Evolutionary conservation across 2,113 vertebrate genomes (phyloP).

Genomic region (Manacus vitellinus): DNA sequence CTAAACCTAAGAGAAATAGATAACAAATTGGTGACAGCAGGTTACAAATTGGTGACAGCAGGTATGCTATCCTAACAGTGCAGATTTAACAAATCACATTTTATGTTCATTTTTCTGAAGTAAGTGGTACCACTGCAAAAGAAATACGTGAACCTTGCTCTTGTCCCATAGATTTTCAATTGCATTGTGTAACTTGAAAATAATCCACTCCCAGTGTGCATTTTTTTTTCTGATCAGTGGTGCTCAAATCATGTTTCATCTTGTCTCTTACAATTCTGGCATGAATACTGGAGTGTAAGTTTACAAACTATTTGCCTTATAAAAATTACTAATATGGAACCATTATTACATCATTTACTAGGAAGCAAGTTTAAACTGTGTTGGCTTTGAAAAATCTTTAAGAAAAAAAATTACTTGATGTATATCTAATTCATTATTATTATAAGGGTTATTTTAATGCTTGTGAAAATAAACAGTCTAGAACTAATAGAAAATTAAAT

Average conservation of each 20-base stretch:
- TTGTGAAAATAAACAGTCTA: not conserved
- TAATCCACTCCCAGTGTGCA: not conserved
- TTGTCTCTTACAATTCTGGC: not conserved
- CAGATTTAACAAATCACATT: slow-evolving; percentile 54
- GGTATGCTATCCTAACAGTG: not conserved
- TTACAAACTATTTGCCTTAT: not conserved
- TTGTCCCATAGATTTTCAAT: not conserved
- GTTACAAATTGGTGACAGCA: slow-evolving; percentile 57
- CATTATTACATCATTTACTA: not conserved
- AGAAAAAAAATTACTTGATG: not conserved
- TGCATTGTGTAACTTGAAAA: not conserved
- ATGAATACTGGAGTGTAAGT: not conserved
- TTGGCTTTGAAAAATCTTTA: not conserved
- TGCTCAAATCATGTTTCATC: not conserved
- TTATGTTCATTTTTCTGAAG: slow-evolving; percentile 50
- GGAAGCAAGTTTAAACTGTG: not conserved
- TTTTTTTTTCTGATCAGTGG: not conserved
- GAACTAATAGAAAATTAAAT: not conserved
- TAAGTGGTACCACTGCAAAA: not conserved
- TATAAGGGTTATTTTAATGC: not conserved
- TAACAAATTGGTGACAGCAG: slow-evolving; percentile 46
- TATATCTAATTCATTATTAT: not conserved
- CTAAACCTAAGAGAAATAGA: not conserved
- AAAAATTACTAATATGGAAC: not conserved
- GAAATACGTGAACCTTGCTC: not conserved